Percentiles rank a stretch among this genome's conserved stretches.
phyloP scores from a whole-genome alignment of 2,797 vertebrate species.

The Chaenodraco wilsoni region DNA sequence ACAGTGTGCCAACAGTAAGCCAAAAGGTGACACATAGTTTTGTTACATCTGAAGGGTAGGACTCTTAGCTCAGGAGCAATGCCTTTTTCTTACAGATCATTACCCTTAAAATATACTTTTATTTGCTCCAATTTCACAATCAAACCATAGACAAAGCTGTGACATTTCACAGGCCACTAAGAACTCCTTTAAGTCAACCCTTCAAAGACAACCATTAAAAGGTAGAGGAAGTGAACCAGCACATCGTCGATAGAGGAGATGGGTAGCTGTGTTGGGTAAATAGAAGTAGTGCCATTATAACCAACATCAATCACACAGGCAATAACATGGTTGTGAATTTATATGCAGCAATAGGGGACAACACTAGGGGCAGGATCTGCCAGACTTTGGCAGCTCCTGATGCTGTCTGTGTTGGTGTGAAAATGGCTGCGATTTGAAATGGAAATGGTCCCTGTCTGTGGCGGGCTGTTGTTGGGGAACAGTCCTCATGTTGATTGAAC shows the following conservation, averaged over 20 bases:
- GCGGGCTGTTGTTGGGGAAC: constrained; percentile 55
- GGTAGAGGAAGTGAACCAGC: constrained; percentile 57
- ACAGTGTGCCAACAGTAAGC: neutral
- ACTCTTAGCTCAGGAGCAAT: neutral
- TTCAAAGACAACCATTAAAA: constrained; percentile 66
- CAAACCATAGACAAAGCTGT: constrained; percentile 42
- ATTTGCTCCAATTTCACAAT: constrained; percentile 32
- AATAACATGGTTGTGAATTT: constrained; percentile 58
- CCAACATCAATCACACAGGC: constrained; percentile 60
- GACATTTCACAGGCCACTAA: constrained; percentile 63
- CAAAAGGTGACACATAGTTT: neutral
- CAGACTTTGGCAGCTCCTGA: constrained; percentile 54
- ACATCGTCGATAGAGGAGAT: constrained; percentile 44
- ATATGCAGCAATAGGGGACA: constrained; percentile 37
- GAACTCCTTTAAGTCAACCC: constrained; percentile 50
- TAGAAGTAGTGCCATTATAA: constrained; percentile 52
- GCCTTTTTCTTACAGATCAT: constrained; percentile 10
- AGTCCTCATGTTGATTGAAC: constrained; percentile 64
- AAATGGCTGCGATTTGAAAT: constrained; percentile 73
- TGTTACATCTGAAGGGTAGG: neutral
- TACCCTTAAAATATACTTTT: constrained; percentile 21
- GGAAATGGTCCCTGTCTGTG: constrained; percentile 63
- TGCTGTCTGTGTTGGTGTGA: constrained; percentile 52
- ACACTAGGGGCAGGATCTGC: constrained; percentile 36
- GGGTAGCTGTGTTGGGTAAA: constrained; percentile 56